A percentile compares a stretch with the other conserved stretches of the same genome.
phyloP scores from a whole-genome alignment of 2,797 vertebrate genomes.

The Gymnothorax reevesii region DNA sequence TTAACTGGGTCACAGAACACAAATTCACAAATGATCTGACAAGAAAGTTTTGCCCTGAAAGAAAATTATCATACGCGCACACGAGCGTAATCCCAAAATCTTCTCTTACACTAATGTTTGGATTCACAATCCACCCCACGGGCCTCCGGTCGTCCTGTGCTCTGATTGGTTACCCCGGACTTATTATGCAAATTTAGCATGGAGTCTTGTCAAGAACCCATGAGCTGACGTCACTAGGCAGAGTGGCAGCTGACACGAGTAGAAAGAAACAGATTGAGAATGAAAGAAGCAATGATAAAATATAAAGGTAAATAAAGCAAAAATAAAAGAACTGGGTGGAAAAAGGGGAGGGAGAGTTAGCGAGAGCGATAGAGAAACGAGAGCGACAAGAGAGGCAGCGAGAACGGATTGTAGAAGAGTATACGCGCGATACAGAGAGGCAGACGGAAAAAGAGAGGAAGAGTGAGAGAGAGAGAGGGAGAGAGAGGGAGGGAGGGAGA shows the following conservation, averaged over 20 bases:
- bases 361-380: slow-evolving; percentile 2
- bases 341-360: slow-evolving; percentile 28
- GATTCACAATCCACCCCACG: slow-evolving; percentile 64
- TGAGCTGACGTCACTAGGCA: slow-evolving; percentile 78
- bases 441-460: slow-evolving; percentile 55
- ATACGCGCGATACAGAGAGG: slow-evolving; percentile 49
- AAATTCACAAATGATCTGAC: neutral
- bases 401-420: slow-evolving; percentile 30
- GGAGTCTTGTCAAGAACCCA: slow-evolving; percentile 61
- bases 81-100: slow-evolving; percentile 42
- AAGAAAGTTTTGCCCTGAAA: neutral
- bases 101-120: slow-evolving; percentile 69
- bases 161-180: slow-evolving; percentile 68
- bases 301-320: slow-evolving; percentile 54
- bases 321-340: slow-evolving; percentile 54
- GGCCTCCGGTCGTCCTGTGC: slow-evolving; percentile 48
- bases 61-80: slow-evolving; percentile 13
- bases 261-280: slow-evolving; percentile 53
- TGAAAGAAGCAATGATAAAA: slow-evolving; percentile 51
- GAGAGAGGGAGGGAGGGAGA: slow-evolving; percentile 62
- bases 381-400: slow-evolving; percentile 21
- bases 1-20: neutral
- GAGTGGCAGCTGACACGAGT: slow-evolving; percentile 63
- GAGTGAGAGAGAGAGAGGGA: slow-evolving; percentile 45
- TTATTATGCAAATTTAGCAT: slow-evolving; percentile 75